Conservation (phyloP, 1,140 invertebrate genomes). For the Drosophila parvula region DNA sequence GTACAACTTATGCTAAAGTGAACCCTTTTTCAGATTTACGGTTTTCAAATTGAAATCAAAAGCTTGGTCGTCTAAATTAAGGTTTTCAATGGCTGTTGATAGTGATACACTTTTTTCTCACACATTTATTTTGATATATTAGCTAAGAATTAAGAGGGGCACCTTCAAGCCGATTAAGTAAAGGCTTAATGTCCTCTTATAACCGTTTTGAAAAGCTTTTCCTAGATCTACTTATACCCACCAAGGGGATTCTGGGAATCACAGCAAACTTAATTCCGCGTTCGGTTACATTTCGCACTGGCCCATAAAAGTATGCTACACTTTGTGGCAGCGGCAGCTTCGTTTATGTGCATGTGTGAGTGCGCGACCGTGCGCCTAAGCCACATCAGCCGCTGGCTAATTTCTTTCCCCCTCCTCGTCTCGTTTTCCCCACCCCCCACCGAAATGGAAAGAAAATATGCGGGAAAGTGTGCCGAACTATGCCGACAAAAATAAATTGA, state of each 20-base stretch:
- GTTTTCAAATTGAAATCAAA: neutral
- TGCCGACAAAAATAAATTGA: constrained; percentile 72
- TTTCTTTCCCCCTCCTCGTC: constrained; percentile 28
- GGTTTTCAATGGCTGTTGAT: neutral
- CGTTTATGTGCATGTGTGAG: constrained; percentile 65
- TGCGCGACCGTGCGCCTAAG: constrained; percentile 67
- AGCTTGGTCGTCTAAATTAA: neutral
- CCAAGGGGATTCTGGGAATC: constrained; percentile 29
- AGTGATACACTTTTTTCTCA: neutral
- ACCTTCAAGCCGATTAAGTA: neutral
- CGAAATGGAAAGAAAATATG: constrained; percentile 76
- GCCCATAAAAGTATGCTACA: constrained; percentile 75
- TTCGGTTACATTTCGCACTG: constrained; percentile 32
- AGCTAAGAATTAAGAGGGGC: too few species aligned
- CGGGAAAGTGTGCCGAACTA: constrained; percentile 46
- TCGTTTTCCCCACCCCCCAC: constrained; percentile 3
- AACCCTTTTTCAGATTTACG: constrained; percentile 7
- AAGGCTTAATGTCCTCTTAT: neutral
- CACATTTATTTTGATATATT: neutral
- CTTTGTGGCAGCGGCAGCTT: constrained; percentile 54
- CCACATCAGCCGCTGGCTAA: constrained; percentile 60
- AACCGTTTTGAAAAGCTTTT: neutral
- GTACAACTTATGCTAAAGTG: constrained; percentile 5
- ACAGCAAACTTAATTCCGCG: constrained; percentile 28
- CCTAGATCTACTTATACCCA: neutral